These are phyloP conservation scores for Vultur gryphus DNA, from an alignment of 2,797 vertebrate genomes.

Conservation along the genomic window DNA sequence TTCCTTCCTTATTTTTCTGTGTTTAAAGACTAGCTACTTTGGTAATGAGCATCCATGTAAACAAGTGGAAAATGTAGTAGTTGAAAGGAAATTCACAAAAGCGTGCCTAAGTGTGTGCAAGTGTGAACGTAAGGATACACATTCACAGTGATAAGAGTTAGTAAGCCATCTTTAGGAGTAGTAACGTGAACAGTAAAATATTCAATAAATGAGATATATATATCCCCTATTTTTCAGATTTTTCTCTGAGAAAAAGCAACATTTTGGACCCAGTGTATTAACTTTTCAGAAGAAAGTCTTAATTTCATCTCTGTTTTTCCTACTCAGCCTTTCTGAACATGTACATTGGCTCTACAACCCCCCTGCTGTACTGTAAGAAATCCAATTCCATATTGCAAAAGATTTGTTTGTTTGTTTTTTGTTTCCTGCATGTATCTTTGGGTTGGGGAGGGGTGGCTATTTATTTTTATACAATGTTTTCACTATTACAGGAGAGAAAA, in stretches of 20 bases:
- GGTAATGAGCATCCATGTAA: not conserved
- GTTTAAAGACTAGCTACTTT: not conserved
- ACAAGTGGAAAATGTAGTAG: not conserved
- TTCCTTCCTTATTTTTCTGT: not conserved
- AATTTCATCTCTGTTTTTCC: not conserved
- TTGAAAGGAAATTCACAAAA: not conserved
- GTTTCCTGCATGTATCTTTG: not conserved
- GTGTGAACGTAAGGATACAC: not conserved
- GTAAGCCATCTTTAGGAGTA: not conserved
- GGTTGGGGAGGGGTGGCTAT: accelerated
- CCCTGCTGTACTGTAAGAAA: not conserved
- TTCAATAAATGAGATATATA: not conserved
- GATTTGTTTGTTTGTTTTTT: not conserved
- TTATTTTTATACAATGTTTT: not conserved
- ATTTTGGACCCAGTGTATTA: not conserved
- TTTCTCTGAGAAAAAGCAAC: not conserved
- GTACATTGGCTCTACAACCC: not conserved
- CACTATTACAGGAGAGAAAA: not conserved
- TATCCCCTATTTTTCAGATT: not conserved
- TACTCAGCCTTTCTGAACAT: not conserved
- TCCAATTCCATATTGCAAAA: not conserved
- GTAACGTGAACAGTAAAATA: not conserved
- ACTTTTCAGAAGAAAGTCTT: not conserved
- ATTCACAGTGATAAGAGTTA: not conserved
- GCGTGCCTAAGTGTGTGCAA: not conserved